Conservation (phyloP, 2,113 vertebrate genomes). For the Channa maculata region DNA sequence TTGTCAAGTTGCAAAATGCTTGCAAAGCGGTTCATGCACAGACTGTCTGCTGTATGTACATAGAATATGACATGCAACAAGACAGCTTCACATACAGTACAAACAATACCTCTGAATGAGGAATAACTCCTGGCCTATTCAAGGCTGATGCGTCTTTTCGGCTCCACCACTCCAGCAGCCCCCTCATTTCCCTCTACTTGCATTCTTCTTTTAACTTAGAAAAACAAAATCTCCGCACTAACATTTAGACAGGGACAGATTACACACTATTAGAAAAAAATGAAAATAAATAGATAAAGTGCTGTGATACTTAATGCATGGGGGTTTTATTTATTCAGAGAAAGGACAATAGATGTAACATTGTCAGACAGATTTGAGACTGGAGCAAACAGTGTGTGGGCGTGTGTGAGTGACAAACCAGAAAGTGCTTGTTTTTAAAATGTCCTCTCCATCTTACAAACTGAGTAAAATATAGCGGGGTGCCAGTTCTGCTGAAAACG, state of each 20-base stretch:
- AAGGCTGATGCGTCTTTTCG: not conserved
- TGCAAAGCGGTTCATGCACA: constrained; percentile 1
- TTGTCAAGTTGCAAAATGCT: constrained; percentile 1
- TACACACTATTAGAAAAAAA: constrained; percentile 9
- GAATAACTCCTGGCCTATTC: not conserved
- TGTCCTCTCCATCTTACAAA: constrained; percentile 52
- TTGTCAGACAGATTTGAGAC: constrained; percentile 49
- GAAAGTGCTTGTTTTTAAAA: constrained; percentile 63
- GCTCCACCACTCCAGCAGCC: not conserved
- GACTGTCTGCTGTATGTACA: not conserved
- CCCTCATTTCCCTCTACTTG: rapidly evolving
- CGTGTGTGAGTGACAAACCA: constrained; percentile 65
- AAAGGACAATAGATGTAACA: constrained; percentile 44
- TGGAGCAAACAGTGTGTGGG: constrained; percentile 56
- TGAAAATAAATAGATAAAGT: constrained; percentile 30
- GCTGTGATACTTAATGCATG: not conserved
- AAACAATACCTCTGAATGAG: not conserved
- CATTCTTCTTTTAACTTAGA: not conserved
- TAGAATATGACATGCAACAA: not conserved
- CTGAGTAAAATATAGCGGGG: constrained; percentile 54
- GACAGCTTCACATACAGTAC: not conserved
- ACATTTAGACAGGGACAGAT: not conserved
- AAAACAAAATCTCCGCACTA: constrained; percentile 18
- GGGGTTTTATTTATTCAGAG: constrained; percentile 42
- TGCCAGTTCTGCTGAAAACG: constrained; percentile 48